Conservation (phyloP, 2,113 vertebrate genomes). For the human (Homo sapiens) region GRCh38 chrX:19150501-19151000, state of each 20-base stretch:
- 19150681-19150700: neutral
- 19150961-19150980: conserved; percentile 14
- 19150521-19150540: neutral
- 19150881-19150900: neutral
- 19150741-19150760: neutral
- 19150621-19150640: neutral
- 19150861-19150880: neutral
- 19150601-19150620: neutral
- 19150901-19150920: neutral
- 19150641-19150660: neutral
- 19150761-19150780: neutral
- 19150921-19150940: neutral
- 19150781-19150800: neutral
- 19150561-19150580: neutral
- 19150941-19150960: neutral
- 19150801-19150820: neutral
- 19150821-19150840: neutral
- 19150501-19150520: neutral
- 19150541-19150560: conserved; percentile 23
- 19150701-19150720: neutral
- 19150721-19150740: neutral
- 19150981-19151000: neutral
- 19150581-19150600: neutral
- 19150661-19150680: neutral
- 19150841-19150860: neutral